Evolutionary conservation across 2,888 invertebrate genomes (phyloP), one percentile per base, ranked within the genome.

Genomic region (Latrodectus hesperus): DNA sequence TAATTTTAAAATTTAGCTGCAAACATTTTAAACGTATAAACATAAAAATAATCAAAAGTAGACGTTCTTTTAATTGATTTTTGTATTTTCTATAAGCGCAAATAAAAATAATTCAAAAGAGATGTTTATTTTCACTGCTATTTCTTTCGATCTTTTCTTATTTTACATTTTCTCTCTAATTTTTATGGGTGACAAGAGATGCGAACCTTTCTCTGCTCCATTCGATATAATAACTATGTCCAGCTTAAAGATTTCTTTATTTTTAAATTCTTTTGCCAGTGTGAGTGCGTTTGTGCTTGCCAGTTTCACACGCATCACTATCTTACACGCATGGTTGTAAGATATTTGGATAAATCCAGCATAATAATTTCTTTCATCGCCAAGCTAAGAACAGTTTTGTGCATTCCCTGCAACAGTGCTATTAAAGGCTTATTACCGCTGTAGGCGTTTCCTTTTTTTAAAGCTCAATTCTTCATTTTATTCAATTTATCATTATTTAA

Each of bases 401-500:
- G 74, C 67, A 74, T 72, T 64, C 17, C 70, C 70, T 14, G 65
- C 22, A 74, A 74, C 38, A 64, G 71, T 83, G 83, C 71, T 83
- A 76, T 83, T 83, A 76, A 83, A 76, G 83, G 76, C 76, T 83
- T 83, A 83, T 83, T 83, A 76, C 71, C 65, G 51, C 17, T 71
- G 71, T 60, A 83, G 83, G 83, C 83, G 83, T 83, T 83, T 64
- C 76, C 76, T n/a, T 76, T 76, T 83, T 75, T 76, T 64, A 11
- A 71, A 82, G 72, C 14, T n/a, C 38, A 53, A 76, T 76, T 83
- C 76, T 52, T 76, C 83, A 83, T 76, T 76, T 76, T 60, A 64
- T 70, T 60, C 76, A 76, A 83, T 83, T 83, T 83, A 74, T 83
- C 83, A 83, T 71, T 76, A 76, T 76, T 83, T 83, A 83, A 83